Evolutionary conservation across 92 coral and sea anemone genomes (phyloP).

Genomic region (Anthopleura xanthogrammica): DNA sequence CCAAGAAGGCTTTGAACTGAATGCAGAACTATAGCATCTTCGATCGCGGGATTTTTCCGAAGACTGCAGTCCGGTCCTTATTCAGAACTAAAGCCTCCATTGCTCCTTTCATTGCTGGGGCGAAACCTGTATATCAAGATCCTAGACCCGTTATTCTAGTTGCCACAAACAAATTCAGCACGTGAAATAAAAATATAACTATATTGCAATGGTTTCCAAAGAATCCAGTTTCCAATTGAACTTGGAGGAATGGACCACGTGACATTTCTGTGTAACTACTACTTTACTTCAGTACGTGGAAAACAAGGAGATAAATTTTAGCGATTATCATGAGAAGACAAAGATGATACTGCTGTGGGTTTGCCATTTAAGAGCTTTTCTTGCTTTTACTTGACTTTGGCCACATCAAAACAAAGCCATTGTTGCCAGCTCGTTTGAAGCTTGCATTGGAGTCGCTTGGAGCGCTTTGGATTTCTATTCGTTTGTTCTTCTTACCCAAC

Average conservation of each 20-base stretch:
- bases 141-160: not conserved
- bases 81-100: too few relatives aligned
- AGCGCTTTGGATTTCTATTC: slow-evolving; percentile 52
- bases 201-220: not conserved
- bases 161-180: not conserved
- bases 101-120: too few relatives aligned
- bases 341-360: not conserved
- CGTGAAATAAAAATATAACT: not conserved
- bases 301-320: not conserved
- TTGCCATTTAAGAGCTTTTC: not conserved
- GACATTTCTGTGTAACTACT: not conserved
- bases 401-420: slow-evolving; percentile 63
- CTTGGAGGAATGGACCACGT: slow-evolving; percentile 8
- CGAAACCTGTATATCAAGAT: too few relatives aligned
- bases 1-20: too few relatives aligned
- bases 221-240: not conserved
- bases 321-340: not conserved
- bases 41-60: too few relatives aligned
- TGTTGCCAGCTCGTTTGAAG: slow-evolving; percentile 77
- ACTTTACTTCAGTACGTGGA: not conserved
- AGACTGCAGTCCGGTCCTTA: too few relatives aligned
- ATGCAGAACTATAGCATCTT: too few relatives aligned
- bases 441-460: slow-evolving; percentile 42
- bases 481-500: slow-evolving; percentile 70
- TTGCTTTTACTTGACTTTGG: slow-evolving; percentile 36